phyloP scores from a whole-genome alignment of 2,113 vertebrate genomes.

The Uria lomvia region DNA sequence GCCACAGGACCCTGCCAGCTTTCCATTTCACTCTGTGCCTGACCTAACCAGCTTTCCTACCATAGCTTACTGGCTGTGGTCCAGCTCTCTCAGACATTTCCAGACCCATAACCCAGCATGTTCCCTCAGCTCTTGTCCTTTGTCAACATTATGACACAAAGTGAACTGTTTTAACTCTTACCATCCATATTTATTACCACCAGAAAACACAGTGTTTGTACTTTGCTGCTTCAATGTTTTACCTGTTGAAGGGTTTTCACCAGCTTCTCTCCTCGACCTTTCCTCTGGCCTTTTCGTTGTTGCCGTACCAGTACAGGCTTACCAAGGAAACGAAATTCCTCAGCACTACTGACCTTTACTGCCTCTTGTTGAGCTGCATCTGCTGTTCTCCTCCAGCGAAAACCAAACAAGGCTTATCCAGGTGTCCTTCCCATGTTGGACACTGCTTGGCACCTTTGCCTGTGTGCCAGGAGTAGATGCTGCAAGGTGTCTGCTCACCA shows the following conservation, averaged over 20 bases:
- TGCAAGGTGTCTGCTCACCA: not conserved
- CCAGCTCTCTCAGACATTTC: not conserved
- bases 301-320: not conserved
- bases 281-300: not conserved
- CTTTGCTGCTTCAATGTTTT: not conserved
- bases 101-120: not conserved
- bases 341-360: not conserved
- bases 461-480: accelerated
- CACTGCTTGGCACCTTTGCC: not conserved
- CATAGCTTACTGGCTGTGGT: not conserved
- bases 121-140: not conserved
- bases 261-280: not conserved
- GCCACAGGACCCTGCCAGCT: not conserved
- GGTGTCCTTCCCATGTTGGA: not conserved
- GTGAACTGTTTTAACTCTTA: not conserved
- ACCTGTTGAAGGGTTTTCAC: not conserved
- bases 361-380: not conserved
- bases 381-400: not conserved
- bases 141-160: not conserved
- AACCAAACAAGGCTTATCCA: not conserved
- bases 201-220: not conserved
- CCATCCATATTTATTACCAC: not conserved
- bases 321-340: not conserved
- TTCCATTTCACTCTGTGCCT: not conserved
- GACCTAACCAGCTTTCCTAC: not conserved